A percentile compares a stretch with the other conserved stretches of the same genome.
Conservation (phyloP, 2,113 vertebrate genomes). For the Spea multiplicata region DNA sequence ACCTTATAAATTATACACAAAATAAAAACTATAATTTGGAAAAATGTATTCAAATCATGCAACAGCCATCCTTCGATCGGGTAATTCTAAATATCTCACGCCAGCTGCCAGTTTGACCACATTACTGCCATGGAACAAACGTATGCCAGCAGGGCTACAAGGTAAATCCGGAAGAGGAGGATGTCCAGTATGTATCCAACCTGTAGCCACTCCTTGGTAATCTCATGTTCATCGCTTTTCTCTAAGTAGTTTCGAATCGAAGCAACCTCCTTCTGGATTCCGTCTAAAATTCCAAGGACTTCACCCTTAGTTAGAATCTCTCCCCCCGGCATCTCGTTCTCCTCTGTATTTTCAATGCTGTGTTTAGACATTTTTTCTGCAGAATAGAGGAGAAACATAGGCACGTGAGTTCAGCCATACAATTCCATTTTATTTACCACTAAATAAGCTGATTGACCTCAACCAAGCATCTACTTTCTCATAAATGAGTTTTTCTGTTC, state of each 20-base stretch:
- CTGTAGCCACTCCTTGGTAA: constrained; percentile 86
- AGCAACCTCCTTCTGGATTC: constrained; percentile 75
- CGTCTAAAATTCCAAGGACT: constrained; percentile 55
- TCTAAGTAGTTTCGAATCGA: constrained; percentile 82
- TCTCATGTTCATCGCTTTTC: constrained; percentile 73
- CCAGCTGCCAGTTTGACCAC: constrained; percentile 81
- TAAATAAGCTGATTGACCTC: no score
- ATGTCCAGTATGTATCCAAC: constrained; percentile 88
- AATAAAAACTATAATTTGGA: no score
- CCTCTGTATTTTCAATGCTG: constrained; percentile 56
- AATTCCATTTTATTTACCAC: no score
- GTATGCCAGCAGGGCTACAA: constrained; percentile 81
- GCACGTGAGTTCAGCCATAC: no score
- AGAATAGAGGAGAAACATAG: not conserved
- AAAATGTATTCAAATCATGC: no score
- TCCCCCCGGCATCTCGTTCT: constrained; percentile 49
- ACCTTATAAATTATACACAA: no score
- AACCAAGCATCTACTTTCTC: no score
- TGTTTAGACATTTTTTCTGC: constrained; percentile 72
- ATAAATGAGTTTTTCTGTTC: no score
- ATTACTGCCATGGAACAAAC: constrained; percentile 79
- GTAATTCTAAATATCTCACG: no score
- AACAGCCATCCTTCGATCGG: no score
- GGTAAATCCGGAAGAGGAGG: constrained; percentile 85
- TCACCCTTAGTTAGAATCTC: constrained; percentile 49